Base-by-base conservation (phyloP, 30 jellyfish, hydroid and myxozoan species). In the Pseudorhiza aurosa region DNA sequence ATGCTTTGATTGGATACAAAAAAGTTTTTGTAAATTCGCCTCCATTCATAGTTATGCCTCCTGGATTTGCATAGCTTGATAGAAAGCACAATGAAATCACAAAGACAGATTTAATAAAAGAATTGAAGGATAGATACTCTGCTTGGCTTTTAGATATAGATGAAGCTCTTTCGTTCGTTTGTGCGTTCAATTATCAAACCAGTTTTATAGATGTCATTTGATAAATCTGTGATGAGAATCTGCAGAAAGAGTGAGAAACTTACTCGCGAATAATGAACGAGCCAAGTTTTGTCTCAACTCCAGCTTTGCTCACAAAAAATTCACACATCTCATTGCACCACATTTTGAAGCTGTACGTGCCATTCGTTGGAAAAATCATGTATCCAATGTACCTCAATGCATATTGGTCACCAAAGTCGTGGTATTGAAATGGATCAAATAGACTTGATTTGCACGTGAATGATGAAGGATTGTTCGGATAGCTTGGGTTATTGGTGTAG, bases 381-480 rank as follows among this genome's bases (percentile, higher is more conserved):
- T 58, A 58, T 6, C 88, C 88, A 42, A 76, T 58, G 51, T 57
- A 57, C 18, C 77, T 36, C 81, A 76, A 43, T 19, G 88, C 88
- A 42, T 58, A 76, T 60, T 59, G 25, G 36, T 76, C 60, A 1
- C 70, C 70, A 6, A 56, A 56, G 10, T 68, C 72, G 8, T 59
- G 57, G 30, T 60, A 24, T 43, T 76, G 79, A 26, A 19, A 6
- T 0, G 88, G 88, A 21, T 76, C 88, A 56, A 32, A 76, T 8
- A 76, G 58, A 21, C 80, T 58, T 19, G 88, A 35, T 14, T 49
- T 65, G 88, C 88, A 76, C 0, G 50, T 57, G 67, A 17, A 76
- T 21, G 79, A 76, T 10, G 80, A 17, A 8, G 80, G 80, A 31
- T 21, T 76, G 68, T 42, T 30, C 9, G 88, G 88, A 57, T 76